A percentile compares a stretch with the other conserved stretches of the same genome.
These are phyloP conservation scores for Sorex fumeus DNA, from an alignment of 2,113 vertebrate genomes.

Conservation along the genomic window DNA sequence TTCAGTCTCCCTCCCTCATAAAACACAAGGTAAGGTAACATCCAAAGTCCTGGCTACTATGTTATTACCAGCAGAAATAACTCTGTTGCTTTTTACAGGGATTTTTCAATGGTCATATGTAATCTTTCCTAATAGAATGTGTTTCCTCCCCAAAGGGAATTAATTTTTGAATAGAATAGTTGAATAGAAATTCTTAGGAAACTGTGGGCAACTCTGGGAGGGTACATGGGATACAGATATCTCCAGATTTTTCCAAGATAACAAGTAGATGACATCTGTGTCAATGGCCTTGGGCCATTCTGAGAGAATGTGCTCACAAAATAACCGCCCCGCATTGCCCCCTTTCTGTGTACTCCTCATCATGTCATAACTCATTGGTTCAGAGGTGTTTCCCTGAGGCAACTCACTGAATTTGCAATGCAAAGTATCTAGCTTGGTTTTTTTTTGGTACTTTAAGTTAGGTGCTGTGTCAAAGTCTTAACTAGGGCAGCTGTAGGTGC, in stretches of 20 bases:
- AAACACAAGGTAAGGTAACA: neutral
- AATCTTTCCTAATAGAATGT: neutral
- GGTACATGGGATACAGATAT: neutral
- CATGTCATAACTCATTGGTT: neutral
- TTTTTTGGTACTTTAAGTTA: neutral
- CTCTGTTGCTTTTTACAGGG: neutral
- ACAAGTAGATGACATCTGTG: neutral
- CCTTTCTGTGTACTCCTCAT: neutral
- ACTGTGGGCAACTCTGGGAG: neutral
- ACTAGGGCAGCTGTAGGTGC: neutral
- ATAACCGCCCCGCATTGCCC: neutral
- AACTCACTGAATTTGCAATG: neutral
- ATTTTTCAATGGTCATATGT: neutral
- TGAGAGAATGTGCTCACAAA: rapidly evolving
- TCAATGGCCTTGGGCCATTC: neutral
- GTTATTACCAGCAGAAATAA: neutral
- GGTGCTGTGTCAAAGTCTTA: neutral
- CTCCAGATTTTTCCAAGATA: neutral
- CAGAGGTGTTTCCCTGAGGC: neutral
- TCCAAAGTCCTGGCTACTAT: neutral
- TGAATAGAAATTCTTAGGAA: neutral
- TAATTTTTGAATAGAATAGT: conserved; percentile 32
- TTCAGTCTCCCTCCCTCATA: neutral
- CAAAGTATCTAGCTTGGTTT: neutral
- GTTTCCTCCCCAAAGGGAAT: neutral